Evolutionary conservation across 2,113 vertebrate genomes (phyloP), one percentile per base, ranked within the genome.

Genomic region (Tenrec ecaudatus): DNA sequence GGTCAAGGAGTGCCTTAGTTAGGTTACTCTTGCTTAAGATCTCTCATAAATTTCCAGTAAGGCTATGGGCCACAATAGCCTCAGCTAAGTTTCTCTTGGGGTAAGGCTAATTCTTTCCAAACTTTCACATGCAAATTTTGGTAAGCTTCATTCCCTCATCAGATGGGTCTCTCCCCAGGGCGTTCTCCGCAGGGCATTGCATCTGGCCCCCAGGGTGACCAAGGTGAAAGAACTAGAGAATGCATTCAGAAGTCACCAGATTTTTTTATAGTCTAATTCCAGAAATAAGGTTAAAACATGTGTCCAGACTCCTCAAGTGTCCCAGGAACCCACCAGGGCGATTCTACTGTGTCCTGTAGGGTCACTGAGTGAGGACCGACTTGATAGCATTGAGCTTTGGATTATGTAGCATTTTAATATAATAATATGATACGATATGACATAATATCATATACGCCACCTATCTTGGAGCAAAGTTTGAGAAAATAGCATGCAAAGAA

Each of bases 41-140:
- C 23, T 83, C 36, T 71, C 31, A 82, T 60, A 79, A 79, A 80
- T 62, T 82, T 92, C 6, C 64, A 79, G 14, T 78, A 82, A 93
- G 76, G 9, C 43, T 16, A 3, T 68, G 11, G 57, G 2, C 4
- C 5, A 68, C 36, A 68, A 69, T 1, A 3, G 20, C 68, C 22
- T 68, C 22, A 75, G 2, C 17, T 23, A 23, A 73, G 75, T 20
- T 73, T 73, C 40, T 29, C 0, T 29, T 27, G 83, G 31, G 31
- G 14, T 33, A n/a, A 27, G 36, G 22, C 77, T 20, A 40, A 76
- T 3, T 53, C 73, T 29, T 57, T 64, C 73, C 60, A 82, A 36
- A 53, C 17, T 33, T n/a, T 25, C 9, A 40, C n/a, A 14, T 9
- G 2, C 82, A 22, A 0, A 7, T 86, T 91, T n/a, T 36, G 15